Base-by-base conservation (phyloP, 2,113 vertebrate species). In the Callopanchax toddi region DNA sequence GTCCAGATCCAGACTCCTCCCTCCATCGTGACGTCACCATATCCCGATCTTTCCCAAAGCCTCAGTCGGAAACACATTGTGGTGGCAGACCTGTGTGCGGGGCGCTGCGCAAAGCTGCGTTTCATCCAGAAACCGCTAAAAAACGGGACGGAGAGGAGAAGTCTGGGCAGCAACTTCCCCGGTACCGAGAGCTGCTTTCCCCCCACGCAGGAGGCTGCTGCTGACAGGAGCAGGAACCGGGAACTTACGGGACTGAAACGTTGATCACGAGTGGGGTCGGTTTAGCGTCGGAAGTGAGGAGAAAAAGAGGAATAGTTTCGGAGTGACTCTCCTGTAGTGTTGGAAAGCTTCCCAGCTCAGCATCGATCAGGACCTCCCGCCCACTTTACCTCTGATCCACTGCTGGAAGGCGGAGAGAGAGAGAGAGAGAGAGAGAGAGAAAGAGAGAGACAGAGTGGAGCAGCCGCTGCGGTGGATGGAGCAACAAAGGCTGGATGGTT, bases 361-460 rank as follows among this genome's bases (percentile, higher is more conserved):
- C 78, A 87, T 89, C 84, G 84, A 86, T 74, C 78, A 80, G 78
- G 79, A 86, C 83, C 85, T 83, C 87, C 85, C 85, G 78, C 86
- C 82, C 83, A 83, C 85, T 78, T 76, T 60, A 67, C 73, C 79
- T 68, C 78, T 49, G 73, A 64, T 61, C 79, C 77, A 67, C 12
- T 23, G 46, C 62, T 75, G 77, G 69, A 65, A 79, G 54, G 21
- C 39, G 53, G 49, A 52, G 16, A 49, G 22, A 48, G 75, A 63
- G 67, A 60, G 55, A 74, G 54, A 29, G 26, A 2, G 26, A 63
- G 67, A 60, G 55, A 74, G 22, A 48, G 75, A 7, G 26, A 29
- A 66, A 40, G 62, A 73, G 65, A 63, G 67, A 60, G 55, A 74
- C 58, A n/a, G n/a, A n/a, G n/a, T 62, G 36, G 7, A 64, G 71